These are phyloP conservation scores for Propithecus coquereli DNA, from an alignment of 2,113 vertebrate species.

Conservation along the genomic window DNA sequence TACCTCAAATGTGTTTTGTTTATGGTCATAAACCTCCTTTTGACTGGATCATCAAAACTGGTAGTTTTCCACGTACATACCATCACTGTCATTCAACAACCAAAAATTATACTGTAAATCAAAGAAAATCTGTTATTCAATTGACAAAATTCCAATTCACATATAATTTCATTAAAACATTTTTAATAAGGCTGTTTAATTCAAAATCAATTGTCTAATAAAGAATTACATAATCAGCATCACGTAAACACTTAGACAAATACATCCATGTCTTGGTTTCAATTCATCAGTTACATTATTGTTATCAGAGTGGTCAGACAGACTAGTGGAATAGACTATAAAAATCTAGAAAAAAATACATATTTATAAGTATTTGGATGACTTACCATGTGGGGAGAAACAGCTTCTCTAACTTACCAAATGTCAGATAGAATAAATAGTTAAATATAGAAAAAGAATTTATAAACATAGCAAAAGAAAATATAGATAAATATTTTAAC, in stretches of 20 bases:
- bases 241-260: not conserved
- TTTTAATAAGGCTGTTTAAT: not conserved
- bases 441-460: not conserved
- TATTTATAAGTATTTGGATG: not conserved
- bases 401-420: not conserved
- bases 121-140: not conserved
- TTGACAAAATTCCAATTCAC: slow-evolving; percentile 1
- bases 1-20: slow-evolving; percentile 64
- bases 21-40: not conserved
- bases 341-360: not conserved
- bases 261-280: not conserved
- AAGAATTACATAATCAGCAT: not conserved
- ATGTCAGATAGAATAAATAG: not conserved
- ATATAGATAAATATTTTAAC: not conserved
- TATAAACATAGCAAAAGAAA: not conserved
- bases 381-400: not conserved
- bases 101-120: not conserved
- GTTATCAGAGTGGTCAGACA: not conserved
- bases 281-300: not conserved
- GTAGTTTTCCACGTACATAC: not conserved
- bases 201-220: not conserved
- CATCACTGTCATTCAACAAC: not conserved
- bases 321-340: not conserved
- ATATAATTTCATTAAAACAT: not conserved
- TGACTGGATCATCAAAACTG: not conserved